Evolutionary conservation across 2,888 invertebrate genomes (phyloP), one percentile per base, ranked within the genome.

Genomic region (Antheraea yamamai): DNA sequence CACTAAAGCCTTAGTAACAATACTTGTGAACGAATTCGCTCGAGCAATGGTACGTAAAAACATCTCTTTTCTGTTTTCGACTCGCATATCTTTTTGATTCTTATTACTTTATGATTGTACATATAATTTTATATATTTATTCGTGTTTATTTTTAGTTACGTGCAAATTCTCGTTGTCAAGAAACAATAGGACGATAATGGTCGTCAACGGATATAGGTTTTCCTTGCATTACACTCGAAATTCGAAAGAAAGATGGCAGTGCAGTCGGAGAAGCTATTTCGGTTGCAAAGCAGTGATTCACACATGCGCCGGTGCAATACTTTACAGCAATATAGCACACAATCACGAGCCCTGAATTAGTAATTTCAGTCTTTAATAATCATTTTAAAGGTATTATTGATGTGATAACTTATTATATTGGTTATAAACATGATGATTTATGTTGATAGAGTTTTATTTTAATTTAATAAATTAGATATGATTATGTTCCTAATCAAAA

Each of bases 231-330:
- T 91, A 91, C 79, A 79, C 85, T 0, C 79, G 89, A 52, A 89
- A 89, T 58, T 79, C 81, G 30, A 90, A 86, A 61, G 86, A 88
- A 70, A 80, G 91, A 4, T 92, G 92, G 92, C 88, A 90, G 77
- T 92, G 92, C 76, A 90, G 88, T 58, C 83, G 89, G 52, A 80
- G 91, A n/a, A 90, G 89, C 70, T 86, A 86, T 75, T 91, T 85
- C 71, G 91, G 91, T 0, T 92, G 92, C 74, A 91, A 90, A 77
- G 91, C 92, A 0, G 89, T 87, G 0, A 81, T 92, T 23, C 88
- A 89, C 30, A 86, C 85, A 16, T 76, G 79, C 2, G 84, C 83
- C 0, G 88, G 88, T 0, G 78, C 78, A 12, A 79, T 87, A 0
- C 79, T 82, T 6, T 85, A 84, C 71, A 79, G 78, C 3, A 91